Percentiles rank a stretch among this genome's conserved stretches.
Conservation (phyloP, 2,797 vertebrate species). For the Okamejei kenojei region DNA sequence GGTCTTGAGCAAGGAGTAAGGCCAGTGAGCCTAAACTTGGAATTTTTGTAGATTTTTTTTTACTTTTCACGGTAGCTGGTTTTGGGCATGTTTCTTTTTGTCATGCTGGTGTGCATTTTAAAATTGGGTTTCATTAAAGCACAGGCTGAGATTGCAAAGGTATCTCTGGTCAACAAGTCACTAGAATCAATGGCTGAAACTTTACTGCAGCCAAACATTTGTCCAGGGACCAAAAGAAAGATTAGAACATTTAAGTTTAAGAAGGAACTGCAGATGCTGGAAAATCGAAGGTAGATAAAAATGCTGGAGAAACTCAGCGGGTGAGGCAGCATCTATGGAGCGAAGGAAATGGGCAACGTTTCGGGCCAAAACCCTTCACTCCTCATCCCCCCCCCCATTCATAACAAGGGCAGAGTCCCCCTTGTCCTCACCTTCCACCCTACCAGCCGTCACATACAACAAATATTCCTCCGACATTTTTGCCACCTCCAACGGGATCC, state of each 20-base stretch:
- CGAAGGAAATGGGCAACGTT: too few relatives aligned
- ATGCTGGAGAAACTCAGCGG: too few relatives aligned
- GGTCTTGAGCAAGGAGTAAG: background rate
- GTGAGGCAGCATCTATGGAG: too few relatives aligned
- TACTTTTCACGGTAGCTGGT: background rate
- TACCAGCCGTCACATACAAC: too few relatives aligned
- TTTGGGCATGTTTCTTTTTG: background rate
- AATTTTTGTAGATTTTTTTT: background rate
- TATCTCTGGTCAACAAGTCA: background rate
- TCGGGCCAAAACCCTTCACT: too few relatives aligned
- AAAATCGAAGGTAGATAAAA: too few relatives aligned
- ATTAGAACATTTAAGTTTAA: background rate
- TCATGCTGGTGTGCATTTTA: background rate
- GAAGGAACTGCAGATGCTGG: too few relatives aligned
- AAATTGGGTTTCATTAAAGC: background rate
- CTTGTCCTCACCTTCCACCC: too few relatives aligned
- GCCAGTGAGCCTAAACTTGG: background rate
- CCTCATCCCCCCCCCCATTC: too few relatives aligned
- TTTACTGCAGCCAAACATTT: background rate
- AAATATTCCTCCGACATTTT: too few relatives aligned
- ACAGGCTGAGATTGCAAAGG: background rate
- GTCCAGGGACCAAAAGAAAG: background rate
- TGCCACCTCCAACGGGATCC: too few relatives aligned
- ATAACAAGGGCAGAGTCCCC: too few relatives aligned
- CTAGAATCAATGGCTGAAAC: background rate